Percentiles rank a stretch among this genome's conserved stretches.
Evolutionary conservation across 1,140 invertebrate species (phyloP).

Genomic region (Drosophila orena): DNA sequence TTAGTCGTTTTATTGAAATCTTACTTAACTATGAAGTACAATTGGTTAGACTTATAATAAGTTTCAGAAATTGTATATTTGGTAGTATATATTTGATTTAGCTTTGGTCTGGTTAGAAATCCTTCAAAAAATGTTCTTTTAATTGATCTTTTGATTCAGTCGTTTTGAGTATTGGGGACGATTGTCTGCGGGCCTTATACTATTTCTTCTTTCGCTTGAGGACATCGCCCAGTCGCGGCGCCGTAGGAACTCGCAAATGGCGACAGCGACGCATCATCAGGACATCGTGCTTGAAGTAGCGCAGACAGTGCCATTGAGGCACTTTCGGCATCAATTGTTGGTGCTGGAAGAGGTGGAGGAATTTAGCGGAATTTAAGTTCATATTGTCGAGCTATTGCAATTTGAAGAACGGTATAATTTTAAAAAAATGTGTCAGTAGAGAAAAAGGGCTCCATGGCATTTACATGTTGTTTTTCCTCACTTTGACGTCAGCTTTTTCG

Average conservation of each 20-base stretch:
- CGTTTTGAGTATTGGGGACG: slow-evolving; percentile 55
- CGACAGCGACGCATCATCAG: slow-evolving; percentile 89
- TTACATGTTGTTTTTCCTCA: slow-evolving; percentile 5
- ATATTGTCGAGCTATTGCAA: neutral
- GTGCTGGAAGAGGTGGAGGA: slow-evolving; percentile 53
- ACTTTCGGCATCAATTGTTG: slow-evolving; percentile 85
- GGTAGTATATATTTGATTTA: slow-evolving; percentile 79
- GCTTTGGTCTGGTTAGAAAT: slow-evolving; percentile 82
- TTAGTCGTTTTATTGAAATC: slow-evolving; percentile 85
- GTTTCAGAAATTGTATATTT: slow-evolving; percentile 38
- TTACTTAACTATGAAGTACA: slow-evolving; percentile 86
- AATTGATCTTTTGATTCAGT: slow-evolving; percentile 73
- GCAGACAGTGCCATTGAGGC: slow-evolving; percentile 92
- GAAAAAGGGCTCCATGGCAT: neutral
- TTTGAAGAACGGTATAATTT: neutral
- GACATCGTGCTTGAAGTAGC: slow-evolving; percentile 90
- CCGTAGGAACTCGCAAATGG: slow-evolving; percentile 77
- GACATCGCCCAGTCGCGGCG: slow-evolving; percentile 76
- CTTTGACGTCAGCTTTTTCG: neutral
- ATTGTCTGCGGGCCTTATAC: slow-evolving; percentile 42
- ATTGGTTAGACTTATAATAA: slow-evolving; percentile 76
- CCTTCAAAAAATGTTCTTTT: slow-evolving; percentile 57
- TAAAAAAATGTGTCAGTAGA: neutral
- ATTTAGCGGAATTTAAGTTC: neutral
- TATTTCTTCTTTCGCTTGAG: slow-evolving; percentile 73